phyloP scores from a whole-genome alignment of 2,888 invertebrate species.

The Drosophila stalkeri region DNA sequence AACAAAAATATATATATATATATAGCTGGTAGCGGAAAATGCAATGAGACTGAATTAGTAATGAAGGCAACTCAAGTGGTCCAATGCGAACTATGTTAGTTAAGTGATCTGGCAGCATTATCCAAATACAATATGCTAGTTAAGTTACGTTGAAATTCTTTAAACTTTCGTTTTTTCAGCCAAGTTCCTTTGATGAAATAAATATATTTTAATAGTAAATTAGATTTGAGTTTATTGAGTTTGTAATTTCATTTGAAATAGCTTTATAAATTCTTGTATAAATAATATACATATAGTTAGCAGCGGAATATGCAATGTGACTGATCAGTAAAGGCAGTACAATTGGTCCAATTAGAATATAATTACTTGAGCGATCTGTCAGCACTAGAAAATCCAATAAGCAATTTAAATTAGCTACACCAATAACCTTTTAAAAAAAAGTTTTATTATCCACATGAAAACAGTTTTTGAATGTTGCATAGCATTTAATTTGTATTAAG shows the following conservation, averaged over 20 bases:
- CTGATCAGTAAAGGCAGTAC: neutral
- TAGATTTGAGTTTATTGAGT: slow-evolving; percentile 1
- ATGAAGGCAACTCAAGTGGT: neutral
- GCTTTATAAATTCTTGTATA: neutral
- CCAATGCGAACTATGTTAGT: neutral
- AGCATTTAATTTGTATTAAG: slow-evolving; percentile 69
- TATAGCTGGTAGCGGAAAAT: neutral
- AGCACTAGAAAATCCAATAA: neutral
- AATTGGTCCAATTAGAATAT: neutral
- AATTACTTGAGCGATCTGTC: neutral
- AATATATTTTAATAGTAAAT: slow-evolving; percentile 18
- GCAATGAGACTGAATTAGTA: neutral
- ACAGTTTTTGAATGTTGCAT: slow-evolving; percentile 31
- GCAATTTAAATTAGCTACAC: neutral
- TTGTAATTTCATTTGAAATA: slow-evolving; percentile 7
- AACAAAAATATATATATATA: no score
- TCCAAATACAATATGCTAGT: neutral
- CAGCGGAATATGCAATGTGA: neutral
- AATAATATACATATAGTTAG: neutral
- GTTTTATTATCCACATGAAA: neutral
- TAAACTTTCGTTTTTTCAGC: neutral
- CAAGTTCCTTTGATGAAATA: slow-evolving; percentile 9
- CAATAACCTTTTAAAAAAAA: neutral
- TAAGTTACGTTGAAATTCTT: neutral
- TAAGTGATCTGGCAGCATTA: neutral